A percentile compares a stretch with the other conserved stretches of the same genome.
Evolutionary conservation across 1,140 invertebrate species (phyloP).

Genomic region (Aphidius ervi): DNA sequence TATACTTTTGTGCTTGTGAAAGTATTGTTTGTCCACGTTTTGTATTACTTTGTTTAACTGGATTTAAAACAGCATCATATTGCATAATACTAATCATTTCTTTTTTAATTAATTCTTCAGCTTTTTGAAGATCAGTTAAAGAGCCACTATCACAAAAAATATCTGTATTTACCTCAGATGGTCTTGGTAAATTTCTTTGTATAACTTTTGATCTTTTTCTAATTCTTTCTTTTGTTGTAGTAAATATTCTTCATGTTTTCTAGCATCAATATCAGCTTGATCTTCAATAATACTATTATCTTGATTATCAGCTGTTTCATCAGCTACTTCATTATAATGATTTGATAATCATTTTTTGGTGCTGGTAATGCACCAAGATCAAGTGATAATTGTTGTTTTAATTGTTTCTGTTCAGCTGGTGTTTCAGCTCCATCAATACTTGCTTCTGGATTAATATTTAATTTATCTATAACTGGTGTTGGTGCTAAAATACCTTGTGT

Average conservation of each 20-base stretch:
- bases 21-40: conserved; percentile 45
- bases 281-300: conserved; percentile 63
- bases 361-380: conserved; percentile 77
- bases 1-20: conserved; percentile 69
- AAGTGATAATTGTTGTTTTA: conserved; percentile 70
- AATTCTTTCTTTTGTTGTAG: conserved; percentile 67
- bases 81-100: conserved; percentile 97
- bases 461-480: conserved; percentile 82
- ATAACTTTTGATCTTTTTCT: conserved; percentile 80
- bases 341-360: conserved; percentile 97
- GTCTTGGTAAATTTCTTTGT: conserved; percentile 84
- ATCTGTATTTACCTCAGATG: conserved; percentile 78
- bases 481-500: conserved; percentile 50
- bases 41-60: conserved; percentile 47
- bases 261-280: conserved; percentile 87
- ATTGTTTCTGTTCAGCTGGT: conserved; percentile 65
- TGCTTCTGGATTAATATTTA: conserved; percentile 92
- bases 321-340: conserved; percentile 78
- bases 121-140: conserved; percentile 40
- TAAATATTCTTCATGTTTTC: conserved; percentile 59
- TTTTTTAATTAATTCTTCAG: conserved; percentile 94
- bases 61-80: conserved; percentile 77
- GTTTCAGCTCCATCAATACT: conserved; percentile 65
- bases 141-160: conserved; percentile 60
- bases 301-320: conserved; percentile 49